Evolutionary conservation across 2,113 vertebrate species (phyloP).

Genomic region (Bolborhynchus lineola): DNA sequence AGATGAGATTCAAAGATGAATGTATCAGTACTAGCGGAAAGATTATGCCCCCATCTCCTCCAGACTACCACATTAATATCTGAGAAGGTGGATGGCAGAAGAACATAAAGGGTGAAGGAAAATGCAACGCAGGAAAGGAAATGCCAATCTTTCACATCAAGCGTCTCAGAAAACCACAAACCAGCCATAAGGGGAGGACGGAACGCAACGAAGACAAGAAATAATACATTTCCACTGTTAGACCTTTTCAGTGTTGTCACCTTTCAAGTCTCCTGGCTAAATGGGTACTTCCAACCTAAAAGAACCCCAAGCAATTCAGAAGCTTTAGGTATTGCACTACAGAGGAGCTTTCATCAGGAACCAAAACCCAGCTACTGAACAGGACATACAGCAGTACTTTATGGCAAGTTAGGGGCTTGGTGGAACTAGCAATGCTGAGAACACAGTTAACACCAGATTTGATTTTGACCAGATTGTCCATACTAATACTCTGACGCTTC

Average conservation of each 20-base stretch:
- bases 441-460: fast-evolving
- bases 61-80: background rate
- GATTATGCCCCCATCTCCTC: background rate
- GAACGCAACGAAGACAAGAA: background rate
- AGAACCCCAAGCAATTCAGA: background rate
- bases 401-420: background rate
- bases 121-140: background rate
- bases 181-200: background rate
- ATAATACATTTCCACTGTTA: background rate
- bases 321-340: background rate
- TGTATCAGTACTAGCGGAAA: background rate
- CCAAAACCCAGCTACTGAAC: background rate
- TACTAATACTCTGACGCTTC: background rate
- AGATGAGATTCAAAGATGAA: background rate
- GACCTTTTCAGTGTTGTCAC: background rate
- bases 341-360: background rate
- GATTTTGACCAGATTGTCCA: background rate
- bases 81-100: background rate
- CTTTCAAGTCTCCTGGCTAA: background rate
- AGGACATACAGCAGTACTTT: background rate
- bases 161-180: background rate
- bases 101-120: background rate
- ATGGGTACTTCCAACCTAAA: background rate
- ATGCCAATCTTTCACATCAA: background rate
- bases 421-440: background rate